Evolutionary conservation across 1,140 invertebrate species (phyloP), one percentile per base, ranked within the genome.

Genomic region (Archivesica marissinica): DNA sequence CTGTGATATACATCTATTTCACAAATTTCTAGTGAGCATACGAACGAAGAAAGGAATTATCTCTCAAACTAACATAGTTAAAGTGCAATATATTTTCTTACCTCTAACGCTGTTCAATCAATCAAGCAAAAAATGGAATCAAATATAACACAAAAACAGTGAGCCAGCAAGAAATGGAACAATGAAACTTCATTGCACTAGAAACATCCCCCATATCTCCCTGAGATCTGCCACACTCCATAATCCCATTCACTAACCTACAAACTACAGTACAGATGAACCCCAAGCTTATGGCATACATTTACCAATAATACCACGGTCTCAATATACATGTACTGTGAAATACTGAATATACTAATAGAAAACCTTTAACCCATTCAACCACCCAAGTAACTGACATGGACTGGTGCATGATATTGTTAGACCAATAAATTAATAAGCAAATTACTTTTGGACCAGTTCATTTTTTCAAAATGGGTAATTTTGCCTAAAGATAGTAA

Each of bases 141-240:
- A 64, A 35, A 35, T 15, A 35, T 64, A 64, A 64, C 38, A 35
- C 30, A 64, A 35, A 64, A 33, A 64, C 59, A 64, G 59, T 35
- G 59, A 64, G 59, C 28, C 30, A 35, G 59, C 30, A 13, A 64
- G 59, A 35, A 64, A 64, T 64, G 7, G n/a, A 64, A 64, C 59
- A 64, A 64, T 64, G 59, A 64, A 64, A 64, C 59, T 64, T 64
- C 38, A 64, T 64, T 64, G 38, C 23, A 64, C 33, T 33, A 64
- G 33, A 35, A 64, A 64, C 30, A 64, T 64, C 59, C 38, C 6
- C 4, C 20, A 35, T 64, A 64, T 64, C 59, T 25, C 30, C 59
- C 38, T 11, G 38, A 64, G 38, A 64, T 64, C 59, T 64, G 38
- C 59, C 33, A 30, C 59, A 35, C 38, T 35, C 2, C 33, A 30